Base-by-base conservation (phyloP, 2,113 vertebrate genomes). In the Aptenodytes forsteri region DNA sequence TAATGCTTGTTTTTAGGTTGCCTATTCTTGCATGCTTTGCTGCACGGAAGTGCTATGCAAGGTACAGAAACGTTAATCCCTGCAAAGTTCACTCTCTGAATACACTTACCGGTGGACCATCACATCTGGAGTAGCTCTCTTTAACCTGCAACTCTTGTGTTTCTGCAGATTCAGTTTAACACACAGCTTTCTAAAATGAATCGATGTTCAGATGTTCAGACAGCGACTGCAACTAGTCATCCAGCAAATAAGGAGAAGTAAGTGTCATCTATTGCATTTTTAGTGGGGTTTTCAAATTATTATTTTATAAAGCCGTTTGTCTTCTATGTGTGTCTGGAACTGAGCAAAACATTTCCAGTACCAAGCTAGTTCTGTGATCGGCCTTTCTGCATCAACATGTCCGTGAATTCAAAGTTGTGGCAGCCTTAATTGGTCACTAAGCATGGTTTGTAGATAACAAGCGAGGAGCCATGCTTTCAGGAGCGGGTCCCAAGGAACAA, bases 221-320 rank as follows among this genome's bases (percentile, higher is more conserved):
- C 96, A 11, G 95, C 40, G 79, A 54, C 98, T 83, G 50, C 81
- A 36, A 6, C 66, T 2, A 91, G 72, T 26, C 83, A 95, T 16
- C 76, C 97, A 61, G 82, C 95, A 56, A 98, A 98, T 80, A 99
- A 98, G 96, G 99, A 99, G 94, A 99, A 99, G 99, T 99, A 83
- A 98, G 98, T 98, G 52, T 22, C 19, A 40, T 6, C 40, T 73
- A 3, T 23, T 66, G 54, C 21, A 2, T 7, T 50, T 64, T 6
- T 25, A 18, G 13, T 21, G 9, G 44, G 9, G 44, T 46, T 46
- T 32, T 44, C 16, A 13, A 50, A 25, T 55, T 20, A 13, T 5
- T 26, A 11, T 10, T 62, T n/a, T 59, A 69, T 26, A 27, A 25
- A 72, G 34, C 23, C 21, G 4, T 56, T 73, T 44, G 32, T 64